These are phyloP conservation scores for Eunapius fragilis DNA, from an alignment of 37 sponge, comb jelly and placozoan species.

Conservation along the genomic window DNA sequence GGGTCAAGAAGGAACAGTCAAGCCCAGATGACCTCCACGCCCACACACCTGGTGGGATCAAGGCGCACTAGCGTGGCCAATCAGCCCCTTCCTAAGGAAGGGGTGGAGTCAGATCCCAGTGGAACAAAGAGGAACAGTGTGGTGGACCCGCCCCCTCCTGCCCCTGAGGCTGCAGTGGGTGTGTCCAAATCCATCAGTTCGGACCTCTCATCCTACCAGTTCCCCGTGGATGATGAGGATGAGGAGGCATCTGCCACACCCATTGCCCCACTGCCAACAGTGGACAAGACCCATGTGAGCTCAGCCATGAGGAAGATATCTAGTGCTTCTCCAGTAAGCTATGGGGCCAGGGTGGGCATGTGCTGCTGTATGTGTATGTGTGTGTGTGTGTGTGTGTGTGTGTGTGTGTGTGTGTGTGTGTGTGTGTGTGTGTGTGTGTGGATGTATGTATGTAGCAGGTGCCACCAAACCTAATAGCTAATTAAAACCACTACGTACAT, in stretches of 20 bases:
- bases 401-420: background rate
- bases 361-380: background rate
- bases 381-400: background rate
- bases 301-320: conserved; percentile 13
- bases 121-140: background rate
- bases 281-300: background rate
- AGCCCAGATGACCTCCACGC: background rate
- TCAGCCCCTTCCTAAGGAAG: background rate
- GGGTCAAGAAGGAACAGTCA: background rate
- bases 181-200: background rate
- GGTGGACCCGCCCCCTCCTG: background rate
- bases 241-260: background rate
- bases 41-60: background rate
- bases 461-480: too few species aligned
- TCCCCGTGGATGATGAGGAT: conserved; percentile 53
- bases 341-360: background rate
- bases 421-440: background rate
- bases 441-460: background rate
- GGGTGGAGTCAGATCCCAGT: background rate
- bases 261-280: background rate
- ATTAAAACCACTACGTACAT: too few species aligned
- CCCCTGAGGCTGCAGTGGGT: background rate
- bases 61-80: background rate
- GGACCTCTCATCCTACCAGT: conserved; percentile 45
- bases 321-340: background rate